phyloP scores from a whole-genome alignment of 2,888 invertebrate species.

The Drosophila aldrichi region DNA sequence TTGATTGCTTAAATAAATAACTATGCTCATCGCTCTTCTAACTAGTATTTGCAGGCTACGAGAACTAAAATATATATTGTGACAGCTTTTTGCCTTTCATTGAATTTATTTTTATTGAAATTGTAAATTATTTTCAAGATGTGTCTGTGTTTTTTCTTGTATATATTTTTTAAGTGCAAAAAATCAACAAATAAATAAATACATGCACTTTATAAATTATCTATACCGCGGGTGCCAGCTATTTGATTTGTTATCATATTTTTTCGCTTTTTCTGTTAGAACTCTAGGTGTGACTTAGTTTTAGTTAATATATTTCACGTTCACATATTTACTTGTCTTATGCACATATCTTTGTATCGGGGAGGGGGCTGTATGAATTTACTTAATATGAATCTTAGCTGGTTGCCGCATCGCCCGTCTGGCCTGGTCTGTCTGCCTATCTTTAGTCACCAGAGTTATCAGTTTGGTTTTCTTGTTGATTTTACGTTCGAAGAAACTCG shows the following conservation, averaged over 20 bases:
- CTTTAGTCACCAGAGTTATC: conserved; percentile 61
- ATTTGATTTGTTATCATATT: conserved; percentile 6
- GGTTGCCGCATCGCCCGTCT: conserved; percentile 2
- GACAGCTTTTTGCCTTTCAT: conserved; percentile 49
- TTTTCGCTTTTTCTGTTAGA: conserved; percentile 6
- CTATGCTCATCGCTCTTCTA: conserved; percentile 44
- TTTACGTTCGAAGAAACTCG: conserved; percentile 63
- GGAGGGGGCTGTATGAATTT: conserved; percentile 1
- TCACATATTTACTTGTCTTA: conserved; percentile 21
- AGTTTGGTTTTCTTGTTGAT: conserved; percentile 6
- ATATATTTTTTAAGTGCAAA: conserved; percentile 60
- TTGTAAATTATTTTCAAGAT: conserved; percentile 32
- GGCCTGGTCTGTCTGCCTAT: conserved; percentile 7
- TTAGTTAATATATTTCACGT: conserved; percentile 29
- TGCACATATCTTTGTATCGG: conserved; percentile 21
- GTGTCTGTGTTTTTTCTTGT: conserved; percentile 16
- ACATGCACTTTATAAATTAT: conserved; percentile 64
- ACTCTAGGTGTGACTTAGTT: conserved; percentile 21
- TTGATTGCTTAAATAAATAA: conserved; percentile 69
- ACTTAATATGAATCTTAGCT: conserved; percentile 8
- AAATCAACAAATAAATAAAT: conserved; percentile 78
- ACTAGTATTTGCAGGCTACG: conserved; percentile 56
- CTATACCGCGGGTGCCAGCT: conserved; percentile 28
- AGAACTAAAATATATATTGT: conserved; percentile 51
- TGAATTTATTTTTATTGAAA: conserved; percentile 21